A percentile compares a stretch with the other conserved stretches of the same genome.
Evolutionary conservation across 2,113 vertebrate genomes (phyloP).

Genomic region (Oncorhynchus mykiss): DNA sequence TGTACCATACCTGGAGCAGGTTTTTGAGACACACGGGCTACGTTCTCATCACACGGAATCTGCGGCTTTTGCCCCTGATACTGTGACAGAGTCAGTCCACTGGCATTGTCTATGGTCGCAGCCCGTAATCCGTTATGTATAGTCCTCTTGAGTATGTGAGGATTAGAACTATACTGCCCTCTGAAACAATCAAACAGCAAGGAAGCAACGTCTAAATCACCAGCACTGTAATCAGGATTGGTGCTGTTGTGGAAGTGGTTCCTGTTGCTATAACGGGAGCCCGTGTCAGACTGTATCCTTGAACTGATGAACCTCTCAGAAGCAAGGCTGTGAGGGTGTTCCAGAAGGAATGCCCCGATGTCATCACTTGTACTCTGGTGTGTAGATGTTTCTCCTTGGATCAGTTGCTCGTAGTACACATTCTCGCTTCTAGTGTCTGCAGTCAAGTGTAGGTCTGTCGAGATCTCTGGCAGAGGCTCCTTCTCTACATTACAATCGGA

Average conservation of each 20-base stretch:
- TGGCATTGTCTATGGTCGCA: too few species aligned
- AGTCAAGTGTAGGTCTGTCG: neutral
- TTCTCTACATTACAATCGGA: neutral
- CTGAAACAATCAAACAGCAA: neutral
- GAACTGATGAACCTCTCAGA: too few species aligned
- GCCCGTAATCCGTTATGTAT: neutral
- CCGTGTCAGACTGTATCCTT: too few species aligned
- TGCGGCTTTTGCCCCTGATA: too few species aligned
- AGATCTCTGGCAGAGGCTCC: neutral
- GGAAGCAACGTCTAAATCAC: too few species aligned
- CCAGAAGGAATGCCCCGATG: too few species aligned
- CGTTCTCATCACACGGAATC: too few species aligned
- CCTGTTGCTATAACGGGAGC: neutral
- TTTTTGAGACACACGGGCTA: too few species aligned
- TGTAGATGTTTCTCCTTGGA: neutral
- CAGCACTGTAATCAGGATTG: neutral
- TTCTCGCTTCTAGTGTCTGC: neutral
- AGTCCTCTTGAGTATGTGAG: neutral
- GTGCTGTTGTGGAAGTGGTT: neutral
- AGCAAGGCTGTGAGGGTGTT: too few species aligned
- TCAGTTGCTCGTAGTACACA: neutral
- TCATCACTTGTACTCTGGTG: neutral
- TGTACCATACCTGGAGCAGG: too few species aligned
- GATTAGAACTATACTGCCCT: neutral
- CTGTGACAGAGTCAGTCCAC: too few species aligned